Evolutionary conservation across 2,888 invertebrate genomes (phyloP).

Genomic region (Ichneumon xanthorius): DNA sequence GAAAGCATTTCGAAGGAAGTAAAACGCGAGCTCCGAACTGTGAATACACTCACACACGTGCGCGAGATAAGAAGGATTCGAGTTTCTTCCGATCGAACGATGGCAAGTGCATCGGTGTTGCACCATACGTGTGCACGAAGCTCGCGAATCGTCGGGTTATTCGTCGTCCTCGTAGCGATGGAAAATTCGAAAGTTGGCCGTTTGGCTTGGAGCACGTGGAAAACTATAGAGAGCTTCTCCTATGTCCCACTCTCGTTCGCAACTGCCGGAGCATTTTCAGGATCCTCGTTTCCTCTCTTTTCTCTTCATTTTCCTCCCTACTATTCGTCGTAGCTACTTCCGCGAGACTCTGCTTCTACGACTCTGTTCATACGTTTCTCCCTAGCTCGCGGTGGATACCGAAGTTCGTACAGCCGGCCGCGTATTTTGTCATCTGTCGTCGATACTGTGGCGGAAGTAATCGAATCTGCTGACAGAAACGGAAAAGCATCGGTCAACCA

Average conservation of each 20-base stretch:
- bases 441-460: conserved; percentile 54
- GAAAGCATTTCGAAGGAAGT: conserved; percentile 6
- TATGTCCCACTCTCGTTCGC: conserved; percentile 9
- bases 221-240: conserved; percentile 21
- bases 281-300: conserved; percentile 26
- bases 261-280: conserved; percentile 25
- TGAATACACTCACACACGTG: conserved; percentile 12
- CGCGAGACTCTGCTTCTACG: not conserved
- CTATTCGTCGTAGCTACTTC: not conserved
- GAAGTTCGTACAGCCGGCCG: conserved; percentile 46
- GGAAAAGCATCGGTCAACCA: not conserved
- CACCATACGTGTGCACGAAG: not conserved
- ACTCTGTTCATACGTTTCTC: conserved; percentile 32
- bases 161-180: conserved; percentile 16
- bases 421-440: conserved; percentile 57
- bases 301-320: not conserved
- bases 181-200: conserved; percentile 46
- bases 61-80: conserved; percentile 39
- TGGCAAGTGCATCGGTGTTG: not conserved
- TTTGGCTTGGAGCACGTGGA: conserved; percentile 28
- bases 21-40: conserved; percentile 32
- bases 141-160: conserved; percentile 32
- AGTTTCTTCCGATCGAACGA: not conserved
- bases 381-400: conserved; percentile 25
- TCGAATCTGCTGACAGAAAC: conserved; percentile 36